A percentile compares a stretch with the other conserved stretches of the same genome.
These are phyloP conservation scores for Acinonyx jubatus DNA, from an alignment of 2,113 vertebrate species.

Conservation along the genomic window DNA sequence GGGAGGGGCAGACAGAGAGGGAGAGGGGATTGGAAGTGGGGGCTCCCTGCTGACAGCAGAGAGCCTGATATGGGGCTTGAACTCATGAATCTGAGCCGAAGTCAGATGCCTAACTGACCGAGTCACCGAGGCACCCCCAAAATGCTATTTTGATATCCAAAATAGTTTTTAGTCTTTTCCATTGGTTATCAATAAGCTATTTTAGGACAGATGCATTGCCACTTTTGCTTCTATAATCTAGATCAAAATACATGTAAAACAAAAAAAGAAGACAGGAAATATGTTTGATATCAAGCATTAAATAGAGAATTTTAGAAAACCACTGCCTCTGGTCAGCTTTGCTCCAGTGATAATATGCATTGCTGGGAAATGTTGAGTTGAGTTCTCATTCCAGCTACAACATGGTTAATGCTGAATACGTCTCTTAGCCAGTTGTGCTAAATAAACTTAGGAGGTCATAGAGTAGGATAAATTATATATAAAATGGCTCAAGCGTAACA, in stretches of 20 bases:
- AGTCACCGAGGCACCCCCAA: too few relatives aligned
- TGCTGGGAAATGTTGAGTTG: constrained; percentile 8
- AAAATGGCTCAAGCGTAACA: not conserved
- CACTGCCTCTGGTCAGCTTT: not conserved
- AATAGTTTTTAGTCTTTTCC: not conserved
- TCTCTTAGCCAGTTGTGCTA: constrained; percentile 4
- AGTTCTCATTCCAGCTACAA: not conserved
- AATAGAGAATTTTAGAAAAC: not conserved
- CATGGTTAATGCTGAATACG: not conserved
- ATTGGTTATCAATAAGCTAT: not conserved
- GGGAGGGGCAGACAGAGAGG: too few relatives aligned
- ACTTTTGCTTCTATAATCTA: constrained; percentile 20
- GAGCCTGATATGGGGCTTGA: too few relatives aligned
- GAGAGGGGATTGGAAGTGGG: too few relatives aligned
- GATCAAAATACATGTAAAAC: not conserved
- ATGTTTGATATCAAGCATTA: constrained; percentile 33
- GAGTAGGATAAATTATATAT: not conserved
- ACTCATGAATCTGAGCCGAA: too few relatives aligned
- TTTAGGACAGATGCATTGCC: not conserved
- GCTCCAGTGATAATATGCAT: not conserved
- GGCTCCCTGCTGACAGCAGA: too few relatives aligned
- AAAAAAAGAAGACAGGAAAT: not conserved
- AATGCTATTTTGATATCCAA: not conserved
- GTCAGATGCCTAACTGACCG: too few relatives aligned
- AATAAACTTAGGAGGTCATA: constrained; percentile 7